A percentile compares a stretch with the other conserved stretches of the same genome.
These are phyloP conservation scores for Pammene aurita DNA, from an alignment of 2,888 invertebrate genomes.

Conservation along the genomic window DNA sequence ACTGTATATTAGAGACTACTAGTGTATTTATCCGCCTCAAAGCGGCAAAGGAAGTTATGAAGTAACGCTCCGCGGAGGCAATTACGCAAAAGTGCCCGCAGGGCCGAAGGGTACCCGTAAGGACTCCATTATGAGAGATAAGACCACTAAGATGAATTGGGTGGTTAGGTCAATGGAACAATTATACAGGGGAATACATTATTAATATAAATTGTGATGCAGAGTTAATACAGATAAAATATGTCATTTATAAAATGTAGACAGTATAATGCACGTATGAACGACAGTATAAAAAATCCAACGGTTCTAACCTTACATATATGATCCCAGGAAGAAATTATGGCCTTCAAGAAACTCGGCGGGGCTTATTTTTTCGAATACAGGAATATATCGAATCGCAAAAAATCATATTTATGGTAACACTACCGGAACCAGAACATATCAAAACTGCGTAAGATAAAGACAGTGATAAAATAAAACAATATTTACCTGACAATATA, in stretches of 20 bases:
- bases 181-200: slow-evolving; percentile 18
- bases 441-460: no score
- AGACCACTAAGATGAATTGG: slow-evolving; percentile 23
- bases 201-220: not conserved
- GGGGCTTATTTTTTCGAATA: no score
- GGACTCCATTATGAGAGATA: slow-evolving; percentile 26
- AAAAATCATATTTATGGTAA: no score
- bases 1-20: not conserved
- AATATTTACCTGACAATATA: no score
- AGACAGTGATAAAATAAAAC: no score
- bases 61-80: slow-evolving; percentile 8
- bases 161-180: slow-evolving; percentile 27
- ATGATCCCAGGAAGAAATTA: no score
- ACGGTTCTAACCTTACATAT: no score
- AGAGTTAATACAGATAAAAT: not conserved
- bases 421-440: no score
- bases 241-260: not conserved
- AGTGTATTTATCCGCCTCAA: slow-evolving; percentile 6
- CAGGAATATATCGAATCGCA: no score
- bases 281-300: no score
- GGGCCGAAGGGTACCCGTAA: slow-evolving; percentile 17
- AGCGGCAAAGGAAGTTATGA: slow-evolving; percentile 24
- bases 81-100: slow-evolving; percentile 26
- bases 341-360: no score
- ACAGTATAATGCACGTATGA: no score